Evolutionary conservation across 2,888 invertebrate genomes (phyloP).

Genomic region (Mechanitis mazaeus): DNA sequence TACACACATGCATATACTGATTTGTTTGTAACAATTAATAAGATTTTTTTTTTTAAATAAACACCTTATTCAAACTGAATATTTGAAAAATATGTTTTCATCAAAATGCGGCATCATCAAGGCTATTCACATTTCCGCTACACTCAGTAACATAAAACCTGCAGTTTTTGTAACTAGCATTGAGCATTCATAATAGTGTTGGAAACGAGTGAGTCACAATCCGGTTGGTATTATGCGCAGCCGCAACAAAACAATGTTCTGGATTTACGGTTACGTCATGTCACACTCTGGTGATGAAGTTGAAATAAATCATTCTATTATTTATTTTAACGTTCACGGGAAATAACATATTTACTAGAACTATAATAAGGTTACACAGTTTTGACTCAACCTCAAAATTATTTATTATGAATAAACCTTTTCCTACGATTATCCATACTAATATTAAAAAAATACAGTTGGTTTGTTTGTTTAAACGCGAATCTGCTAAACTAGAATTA

Average conservation of each 20-base stretch:
- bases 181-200: conserved; percentile 7
- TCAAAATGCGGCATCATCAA: no score
- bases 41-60: no score
- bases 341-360: conserved; percentile 9
- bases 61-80: no score
- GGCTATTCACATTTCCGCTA: not conserved
- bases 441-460: no score
- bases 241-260: conserved; percentile 20
- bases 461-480: no score
- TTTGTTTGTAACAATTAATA: no score
- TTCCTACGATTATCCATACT: no score
- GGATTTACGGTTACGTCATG: conserved; percentile 21
- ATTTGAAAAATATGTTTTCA: no score
- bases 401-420: no score
- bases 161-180: conserved; percentile 3
- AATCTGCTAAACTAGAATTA: no score
- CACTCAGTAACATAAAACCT: conserved; percentile 17
- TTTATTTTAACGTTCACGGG: conserved; percentile 10
- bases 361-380: not conserved
- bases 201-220: conserved; percentile 19
- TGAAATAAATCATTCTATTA: conserved; percentile 14
- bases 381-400: not conserved
- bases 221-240: conserved; percentile 11
- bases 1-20: no score
- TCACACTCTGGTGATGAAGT: conserved; percentile 18